Conservation (phyloP, 2,797 vertebrate genomes). For the Rhinella marina region DNA sequence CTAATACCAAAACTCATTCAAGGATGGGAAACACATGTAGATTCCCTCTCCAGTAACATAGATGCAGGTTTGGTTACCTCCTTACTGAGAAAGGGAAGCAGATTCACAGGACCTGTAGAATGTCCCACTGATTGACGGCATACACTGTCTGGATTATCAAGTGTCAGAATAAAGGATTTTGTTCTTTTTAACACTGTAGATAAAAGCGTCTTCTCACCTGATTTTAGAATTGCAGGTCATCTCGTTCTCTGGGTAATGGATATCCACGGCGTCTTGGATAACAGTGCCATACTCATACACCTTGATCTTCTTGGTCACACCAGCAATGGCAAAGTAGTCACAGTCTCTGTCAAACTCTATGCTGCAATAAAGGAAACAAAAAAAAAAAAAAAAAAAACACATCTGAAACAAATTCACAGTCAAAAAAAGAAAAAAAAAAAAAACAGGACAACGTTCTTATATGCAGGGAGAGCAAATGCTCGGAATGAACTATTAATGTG, state of each 20-base stretch:
- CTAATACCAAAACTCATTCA: no score
- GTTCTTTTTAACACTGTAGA: neutral
- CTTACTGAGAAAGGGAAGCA: no score
- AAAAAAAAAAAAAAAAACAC: neutral
- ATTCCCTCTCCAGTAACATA: no score
- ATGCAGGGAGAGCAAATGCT: neutral
- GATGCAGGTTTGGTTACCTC: no score
- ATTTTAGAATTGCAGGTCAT: constrained; percentile 99
- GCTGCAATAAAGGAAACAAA: constrained; percentile 72
- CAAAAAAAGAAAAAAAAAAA: neutral
- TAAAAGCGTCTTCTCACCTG: constrained; percentile 79
- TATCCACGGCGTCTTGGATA: constrained; percentile 98
- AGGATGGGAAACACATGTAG: no score
- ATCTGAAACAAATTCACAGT: neutral
- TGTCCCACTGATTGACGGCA: no score
- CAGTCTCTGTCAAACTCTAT: constrained; percentile 99
- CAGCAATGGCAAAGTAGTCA: constrained; percentile 99
- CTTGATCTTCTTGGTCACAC: constrained; percentile 99
- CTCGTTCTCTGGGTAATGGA: constrained; percentile 98
- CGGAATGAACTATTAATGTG: neutral
- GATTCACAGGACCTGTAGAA: no score
- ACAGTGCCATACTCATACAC: constrained; percentile 98
- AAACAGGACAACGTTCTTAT: neutral
- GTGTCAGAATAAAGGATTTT: no score
- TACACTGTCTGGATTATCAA: no score